Percentiles rank a stretch among this genome's conserved stretches.
Conservation (phyloP, 2,888 invertebrate genomes). For the Noctua janthe region DNA sequence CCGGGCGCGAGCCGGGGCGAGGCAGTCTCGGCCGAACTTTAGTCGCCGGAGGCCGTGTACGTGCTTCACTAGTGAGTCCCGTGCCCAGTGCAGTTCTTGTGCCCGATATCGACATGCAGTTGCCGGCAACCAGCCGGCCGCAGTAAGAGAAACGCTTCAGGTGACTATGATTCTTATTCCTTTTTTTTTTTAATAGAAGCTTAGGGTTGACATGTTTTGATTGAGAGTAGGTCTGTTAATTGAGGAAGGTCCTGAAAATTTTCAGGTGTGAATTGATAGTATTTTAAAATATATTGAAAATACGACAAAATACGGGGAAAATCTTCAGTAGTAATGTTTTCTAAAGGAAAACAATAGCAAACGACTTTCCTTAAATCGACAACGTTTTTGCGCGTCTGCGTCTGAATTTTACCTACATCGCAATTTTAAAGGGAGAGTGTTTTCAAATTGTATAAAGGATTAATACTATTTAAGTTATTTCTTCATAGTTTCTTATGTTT, state of each 20-base stretch:
- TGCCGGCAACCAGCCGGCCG: constrained; percentile 79
- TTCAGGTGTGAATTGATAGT: not conserved
- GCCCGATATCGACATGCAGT: constrained; percentile 82
- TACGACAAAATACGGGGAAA: not conserved
- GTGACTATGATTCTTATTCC: constrained; percentile 66
- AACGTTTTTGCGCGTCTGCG: constrained; percentile 52
- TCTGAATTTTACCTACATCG: constrained; percentile 7
- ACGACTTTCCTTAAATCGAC: constrained; percentile 14
- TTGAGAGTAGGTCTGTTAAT: constrained; percentile 23
- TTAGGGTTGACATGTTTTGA: constrained; percentile 19
- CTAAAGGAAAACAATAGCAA: not conserved
- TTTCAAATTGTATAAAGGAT: not conserved
- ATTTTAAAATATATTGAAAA: not conserved
- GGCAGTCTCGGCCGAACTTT: constrained; percentile 78
- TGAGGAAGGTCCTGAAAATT: constrained; percentile 27
- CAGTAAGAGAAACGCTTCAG: constrained; percentile 81
- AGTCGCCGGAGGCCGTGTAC: constrained; percentile 61
- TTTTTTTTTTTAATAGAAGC: constrained; percentile 21
- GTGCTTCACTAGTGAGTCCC: constrained; percentile 48
- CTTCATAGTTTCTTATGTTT: not conserved
- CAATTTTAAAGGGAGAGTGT: constrained; percentile 25
- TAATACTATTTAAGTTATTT: not conserved
- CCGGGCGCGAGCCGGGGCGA: constrained; percentile 73
- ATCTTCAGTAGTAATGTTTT: not conserved
- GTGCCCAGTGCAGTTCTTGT: constrained; percentile 67